Percentiles rank a stretch among this genome's conserved stretches.
Evolutionary conservation across 2,113 vertebrate species (phyloP).

Genomic region (Scopus umbretta): DNA sequence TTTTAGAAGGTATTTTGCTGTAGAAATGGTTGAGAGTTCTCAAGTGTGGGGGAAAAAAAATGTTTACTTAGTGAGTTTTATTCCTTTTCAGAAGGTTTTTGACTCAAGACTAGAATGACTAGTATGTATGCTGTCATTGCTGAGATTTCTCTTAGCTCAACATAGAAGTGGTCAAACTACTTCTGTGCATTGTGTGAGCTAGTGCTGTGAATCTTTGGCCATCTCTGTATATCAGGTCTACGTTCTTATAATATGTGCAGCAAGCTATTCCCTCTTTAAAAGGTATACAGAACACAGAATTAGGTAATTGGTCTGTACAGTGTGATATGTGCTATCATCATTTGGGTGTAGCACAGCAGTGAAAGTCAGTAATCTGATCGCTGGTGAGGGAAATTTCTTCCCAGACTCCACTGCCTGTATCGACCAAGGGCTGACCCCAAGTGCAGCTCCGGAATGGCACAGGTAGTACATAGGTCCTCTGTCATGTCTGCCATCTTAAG

Average conservation of each 20-base stretch:
- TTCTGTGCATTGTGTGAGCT: background rate
- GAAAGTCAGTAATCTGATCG: background rate
- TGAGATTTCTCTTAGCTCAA: background rate
- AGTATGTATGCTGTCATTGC: background rate
- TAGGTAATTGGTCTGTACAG: background rate
- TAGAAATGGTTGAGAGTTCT: background rate
- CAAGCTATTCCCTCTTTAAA: background rate
- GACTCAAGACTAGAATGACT: background rate
- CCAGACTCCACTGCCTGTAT: background rate
- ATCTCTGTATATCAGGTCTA: background rate
- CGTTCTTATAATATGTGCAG: background rate
- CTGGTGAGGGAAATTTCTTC: background rate
- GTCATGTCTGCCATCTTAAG: background rate
- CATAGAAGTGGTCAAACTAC: background rate
- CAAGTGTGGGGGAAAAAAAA: background rate
- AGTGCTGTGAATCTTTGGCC: background rate
- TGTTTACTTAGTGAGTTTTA: background rate
- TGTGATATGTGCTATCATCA: background rate
- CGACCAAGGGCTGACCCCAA: background rate
- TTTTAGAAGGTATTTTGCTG: background rate
- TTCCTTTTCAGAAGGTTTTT: background rate
- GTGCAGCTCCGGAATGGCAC: background rate
- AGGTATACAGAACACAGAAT: background rate
- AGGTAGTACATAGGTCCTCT: background rate
- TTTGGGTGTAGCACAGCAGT: background rate